Conservation (phyloP, 2,797 vertebrate genomes). For the Gila robusta region DNA sequence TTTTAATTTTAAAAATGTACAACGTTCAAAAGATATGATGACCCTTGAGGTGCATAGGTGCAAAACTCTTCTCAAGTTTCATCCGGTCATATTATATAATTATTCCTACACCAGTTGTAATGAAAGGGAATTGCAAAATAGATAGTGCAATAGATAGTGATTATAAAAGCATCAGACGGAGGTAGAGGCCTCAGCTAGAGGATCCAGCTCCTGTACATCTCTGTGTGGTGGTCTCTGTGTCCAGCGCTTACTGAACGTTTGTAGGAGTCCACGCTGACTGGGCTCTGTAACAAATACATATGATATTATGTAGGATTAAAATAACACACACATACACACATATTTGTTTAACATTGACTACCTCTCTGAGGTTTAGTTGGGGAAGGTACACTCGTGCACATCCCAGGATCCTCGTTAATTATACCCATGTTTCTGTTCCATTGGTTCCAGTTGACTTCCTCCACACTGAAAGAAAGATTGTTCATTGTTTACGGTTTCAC, state of each 20-base stretch:
- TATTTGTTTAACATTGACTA: not conserved
- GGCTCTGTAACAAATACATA: constrained; percentile 68
- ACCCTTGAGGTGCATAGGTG: not conserved
- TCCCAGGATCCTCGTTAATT: constrained; percentile 92
- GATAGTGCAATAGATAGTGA: not conserved
- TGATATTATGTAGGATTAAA: not conserved
- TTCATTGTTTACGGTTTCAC: constrained; percentile 57
- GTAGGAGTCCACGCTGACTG: constrained; percentile 69
- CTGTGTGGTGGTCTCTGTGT: not conserved
- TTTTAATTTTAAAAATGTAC: not conserved
- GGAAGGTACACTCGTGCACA: not conserved
- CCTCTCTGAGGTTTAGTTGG: constrained; percentile 35
- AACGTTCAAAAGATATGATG: too few species aligned
- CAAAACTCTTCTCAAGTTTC: not conserved
- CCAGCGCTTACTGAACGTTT: constrained; percentile 46
- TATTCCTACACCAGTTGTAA: not conserved
- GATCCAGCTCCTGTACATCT: constrained; percentile 68
- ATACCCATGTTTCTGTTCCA: constrained; percentile 93
- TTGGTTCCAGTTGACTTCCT: constrained; percentile 97
- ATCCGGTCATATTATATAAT: not conserved
- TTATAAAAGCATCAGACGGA: constrained; percentile 46
- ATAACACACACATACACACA: not conserved
- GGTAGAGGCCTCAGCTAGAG: constrained; percentile 49
- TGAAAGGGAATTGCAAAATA: not conserved
- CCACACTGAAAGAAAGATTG: constrained; percentile 82